A percentile compares a stretch with the other conserved stretches of the same genome.
Conservation (phyloP, 2,888 invertebrate genomes). For the Cactoblastis cactorum region DNA sequence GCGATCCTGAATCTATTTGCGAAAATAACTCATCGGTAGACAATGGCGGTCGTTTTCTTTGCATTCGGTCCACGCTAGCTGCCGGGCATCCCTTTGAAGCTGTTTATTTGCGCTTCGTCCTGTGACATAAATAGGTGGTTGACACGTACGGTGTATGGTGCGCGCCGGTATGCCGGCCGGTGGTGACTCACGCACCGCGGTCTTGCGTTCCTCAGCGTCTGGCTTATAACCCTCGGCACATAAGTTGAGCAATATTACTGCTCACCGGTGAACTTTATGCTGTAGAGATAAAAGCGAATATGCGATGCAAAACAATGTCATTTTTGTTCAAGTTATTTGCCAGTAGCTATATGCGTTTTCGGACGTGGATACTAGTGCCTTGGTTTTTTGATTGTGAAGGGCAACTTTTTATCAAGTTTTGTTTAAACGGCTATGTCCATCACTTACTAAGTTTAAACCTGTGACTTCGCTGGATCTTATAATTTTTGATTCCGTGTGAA, state of each 20-base stretch:
- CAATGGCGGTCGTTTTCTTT: slow-evolving; percentile 72
- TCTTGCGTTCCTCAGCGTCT: slow-evolving; percentile 8
- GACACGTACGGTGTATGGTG: slow-evolving; percentile 70
- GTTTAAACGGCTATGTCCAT: too few species aligned
- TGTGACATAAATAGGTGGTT: slow-evolving; percentile 77
- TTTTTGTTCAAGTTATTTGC: too few species aligned
- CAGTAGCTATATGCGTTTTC: not conserved
- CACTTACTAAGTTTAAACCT: too few species aligned
- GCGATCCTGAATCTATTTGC: slow-evolving; percentile 58
- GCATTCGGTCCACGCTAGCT: slow-evolving; percentile 45
- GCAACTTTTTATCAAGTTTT: too few species aligned
- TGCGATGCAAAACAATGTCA: too few species aligned
- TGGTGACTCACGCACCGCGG: slow-evolving; percentile 43
- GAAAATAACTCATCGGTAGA: slow-evolving; percentile 74
- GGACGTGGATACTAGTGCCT: not conserved
- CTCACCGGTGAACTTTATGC: too few species aligned
- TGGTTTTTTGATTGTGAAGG: not conserved
- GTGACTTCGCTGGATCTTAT: too few species aligned
- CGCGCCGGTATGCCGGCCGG: slow-evolving; percentile 57
- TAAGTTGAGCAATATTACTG: too few species aligned
- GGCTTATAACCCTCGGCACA: too few species aligned
- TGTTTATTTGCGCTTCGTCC: slow-evolving; percentile 76
- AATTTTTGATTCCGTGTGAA: too few species aligned
- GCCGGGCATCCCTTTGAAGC: slow-evolving; percentile 72
- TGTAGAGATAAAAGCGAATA: too few species aligned